A percentile compares a stretch with the other conserved stretches of the same genome.
phyloP scores from a whole-genome alignment of 2,797 vertebrate species.

The Liasis olivaceus region DNA sequence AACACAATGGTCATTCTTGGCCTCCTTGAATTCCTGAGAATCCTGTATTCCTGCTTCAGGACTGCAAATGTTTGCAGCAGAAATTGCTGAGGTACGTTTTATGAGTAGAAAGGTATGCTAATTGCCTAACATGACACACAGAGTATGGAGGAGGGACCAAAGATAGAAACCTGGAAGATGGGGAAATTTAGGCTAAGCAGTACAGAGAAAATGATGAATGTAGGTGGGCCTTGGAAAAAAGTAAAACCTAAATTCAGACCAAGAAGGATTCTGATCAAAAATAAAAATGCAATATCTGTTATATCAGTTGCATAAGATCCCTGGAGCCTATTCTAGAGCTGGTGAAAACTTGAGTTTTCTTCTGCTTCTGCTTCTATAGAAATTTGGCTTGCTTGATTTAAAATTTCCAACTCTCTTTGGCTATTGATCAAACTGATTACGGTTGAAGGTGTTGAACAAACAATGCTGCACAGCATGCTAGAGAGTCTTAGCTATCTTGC shows the following conservation, averaged over 20 bases:
- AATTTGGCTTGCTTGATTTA: conserved; percentile 16
- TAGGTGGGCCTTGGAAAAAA: too few relatives aligned
- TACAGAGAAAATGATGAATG: not conserved
- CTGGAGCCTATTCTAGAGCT: not conserved
- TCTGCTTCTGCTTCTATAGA: conserved; percentile 14
- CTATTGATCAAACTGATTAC: conserved; percentile 40
- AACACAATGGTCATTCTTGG: too few relatives aligned
- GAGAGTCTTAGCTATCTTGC: conserved; percentile 52
- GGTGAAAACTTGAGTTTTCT: not conserved
- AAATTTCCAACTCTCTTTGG: conserved; percentile 18
- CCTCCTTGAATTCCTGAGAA: too few relatives aligned
- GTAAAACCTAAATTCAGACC: not conserved
- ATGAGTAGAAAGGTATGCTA: not conserved
- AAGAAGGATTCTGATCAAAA: not conserved
- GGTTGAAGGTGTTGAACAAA: conserved; percentile 50
- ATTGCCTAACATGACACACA: not conserved
- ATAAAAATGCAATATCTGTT: not conserved
- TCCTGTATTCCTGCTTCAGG: too few relatives aligned
- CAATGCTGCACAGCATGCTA: conserved; percentile 24
- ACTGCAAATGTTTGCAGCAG: not conserved
- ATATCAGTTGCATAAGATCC: not conserved
- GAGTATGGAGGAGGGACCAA: not conserved
- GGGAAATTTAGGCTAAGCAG: not conserved
- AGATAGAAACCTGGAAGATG: too few relatives aligned
- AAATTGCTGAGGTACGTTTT: not conserved